Evolutionary conservation across 1,140 invertebrate genomes (phyloP).

Genomic region (Theocolax elegans): DNA sequence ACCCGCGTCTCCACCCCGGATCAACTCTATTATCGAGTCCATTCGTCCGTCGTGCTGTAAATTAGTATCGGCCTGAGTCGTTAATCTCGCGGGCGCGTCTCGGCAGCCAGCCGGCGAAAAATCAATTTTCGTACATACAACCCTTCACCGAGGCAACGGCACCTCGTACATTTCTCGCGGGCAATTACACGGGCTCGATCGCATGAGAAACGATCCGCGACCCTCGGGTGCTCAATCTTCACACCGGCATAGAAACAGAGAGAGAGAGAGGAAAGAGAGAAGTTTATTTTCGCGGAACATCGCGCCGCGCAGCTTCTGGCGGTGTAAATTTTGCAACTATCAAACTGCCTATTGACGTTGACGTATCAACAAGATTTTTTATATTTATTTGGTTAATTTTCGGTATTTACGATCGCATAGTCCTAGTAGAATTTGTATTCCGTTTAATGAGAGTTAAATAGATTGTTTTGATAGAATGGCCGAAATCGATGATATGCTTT

Average conservation of each 20-base stretch:
- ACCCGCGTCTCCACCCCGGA: too few relatives aligned
- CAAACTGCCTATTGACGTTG: background rate
- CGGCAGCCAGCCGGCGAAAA: constrained; percentile 26
- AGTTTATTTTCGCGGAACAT: background rate
- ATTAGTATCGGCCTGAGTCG: constrained; percentile 18
- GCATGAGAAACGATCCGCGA: constrained; percentile 47
- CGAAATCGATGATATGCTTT: too few relatives aligned
- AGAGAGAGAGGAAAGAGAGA: background rate
- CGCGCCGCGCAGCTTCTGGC: background rate
- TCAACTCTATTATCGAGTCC: constrained; percentile 14
- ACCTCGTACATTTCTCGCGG: constrained; percentile 42
- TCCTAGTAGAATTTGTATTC: too few relatives aligned
- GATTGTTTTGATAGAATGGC: too few relatives aligned
- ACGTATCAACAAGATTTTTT: background rate
- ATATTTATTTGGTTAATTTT: too few relatives aligned
- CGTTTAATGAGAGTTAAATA: too few relatives aligned
- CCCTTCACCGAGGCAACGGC: constrained; percentile 31
- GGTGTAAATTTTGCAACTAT: constrained; percentile 28
- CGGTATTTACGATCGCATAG: too few relatives aligned
- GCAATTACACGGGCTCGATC: constrained; percentile 47
- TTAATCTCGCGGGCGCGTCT: constrained; percentile 14
- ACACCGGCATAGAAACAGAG: background rate
- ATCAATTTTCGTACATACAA: constrained; percentile 44
- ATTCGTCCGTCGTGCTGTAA: constrained; percentile 15
- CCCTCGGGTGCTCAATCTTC: constrained; percentile 24